Conservation (phyloP, 2,888 invertebrate genomes). For the Acleris emargana region DNA sequence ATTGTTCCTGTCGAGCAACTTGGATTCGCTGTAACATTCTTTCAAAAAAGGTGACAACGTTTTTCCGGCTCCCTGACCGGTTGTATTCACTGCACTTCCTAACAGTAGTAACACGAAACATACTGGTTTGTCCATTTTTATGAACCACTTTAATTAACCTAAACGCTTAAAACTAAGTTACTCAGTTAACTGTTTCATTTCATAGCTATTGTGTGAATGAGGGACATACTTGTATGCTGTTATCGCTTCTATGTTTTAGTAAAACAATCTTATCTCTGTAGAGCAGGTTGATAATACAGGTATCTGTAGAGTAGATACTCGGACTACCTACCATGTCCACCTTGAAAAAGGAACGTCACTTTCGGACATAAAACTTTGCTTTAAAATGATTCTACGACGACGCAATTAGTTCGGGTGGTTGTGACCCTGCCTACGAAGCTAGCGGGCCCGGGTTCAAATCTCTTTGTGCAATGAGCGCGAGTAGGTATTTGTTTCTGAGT, state of each 20-base stretch:
- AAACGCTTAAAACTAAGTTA: slow-evolving; percentile 12
- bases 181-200: slow-evolving; percentile 12
- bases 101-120: slow-evolving; percentile 8
- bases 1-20: slow-evolving; percentile 80
- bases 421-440: too few relatives aligned
- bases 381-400: too few relatives aligned
- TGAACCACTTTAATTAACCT: neutral
- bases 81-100: slow-evolving; percentile 21
- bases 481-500: too few relatives aligned
- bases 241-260: slow-evolving; percentile 26
- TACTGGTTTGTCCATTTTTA: slow-evolving; percentile 17
- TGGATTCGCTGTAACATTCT: slow-evolving; percentile 85
- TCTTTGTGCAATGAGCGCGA: too few relatives aligned
- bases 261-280: slow-evolving; percentile 41
- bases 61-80: slow-evolving; percentile 36
- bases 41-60: slow-evolving; percentile 42
- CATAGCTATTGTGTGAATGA: slow-evolving; percentile 22
- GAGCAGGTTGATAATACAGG: slow-evolving; percentile 28
- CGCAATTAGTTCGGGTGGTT: too few relatives aligned
- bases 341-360: slow-evolving; percentile 10
- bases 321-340: slow-evolving; percentile 17
- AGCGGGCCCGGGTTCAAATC: too few relatives aligned
- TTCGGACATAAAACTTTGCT: neutral
- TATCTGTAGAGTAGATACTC: slow-evolving; percentile 4
- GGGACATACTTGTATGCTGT: slow-evolving; percentile 25